A percentile compares a stretch with the other conserved stretches of the same genome.
These are phyloP conservation scores for Etheostoma perlongum DNA, from an alignment of 2,797 vertebrate species.

Conservation along the genomic window DNA sequence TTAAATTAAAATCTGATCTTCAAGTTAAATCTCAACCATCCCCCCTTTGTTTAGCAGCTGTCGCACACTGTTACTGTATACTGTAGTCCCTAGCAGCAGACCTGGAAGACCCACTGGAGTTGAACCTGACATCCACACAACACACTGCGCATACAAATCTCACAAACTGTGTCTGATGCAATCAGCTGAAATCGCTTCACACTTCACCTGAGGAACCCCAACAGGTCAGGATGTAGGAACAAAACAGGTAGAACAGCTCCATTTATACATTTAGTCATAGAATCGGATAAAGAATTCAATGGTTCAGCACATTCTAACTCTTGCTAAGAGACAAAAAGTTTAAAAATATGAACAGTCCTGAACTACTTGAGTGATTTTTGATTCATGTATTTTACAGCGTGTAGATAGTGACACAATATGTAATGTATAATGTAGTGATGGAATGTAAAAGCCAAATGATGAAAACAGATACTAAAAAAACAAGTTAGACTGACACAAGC, in stretches of 20 bases:
- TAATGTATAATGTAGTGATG: background rate
- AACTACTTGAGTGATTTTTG: background rate
- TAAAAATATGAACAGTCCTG: background rate
- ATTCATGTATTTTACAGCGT: background rate
- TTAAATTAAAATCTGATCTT: background rate
- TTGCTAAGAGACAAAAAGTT: background rate
- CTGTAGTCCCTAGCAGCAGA: slow-evolving; percentile 8
- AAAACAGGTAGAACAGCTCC: background rate
- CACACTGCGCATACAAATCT: slow-evolving; percentile 28
- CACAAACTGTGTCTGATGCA: slow-evolving; percentile 57
- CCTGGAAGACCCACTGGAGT: background rate
- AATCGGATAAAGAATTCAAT: slow-evolving; percentile 10
- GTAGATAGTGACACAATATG: background rate
- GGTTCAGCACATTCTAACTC: background rate
- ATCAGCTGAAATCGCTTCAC: slow-evolving; percentile 62
- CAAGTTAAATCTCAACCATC: background rate
- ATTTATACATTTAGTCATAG: slow-evolving; percentile 6
- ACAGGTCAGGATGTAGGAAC: slow-evolving; percentile 25
- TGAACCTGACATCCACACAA: slow-evolving; percentile 30
- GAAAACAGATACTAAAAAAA: background rate
- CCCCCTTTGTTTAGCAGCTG: background rate
- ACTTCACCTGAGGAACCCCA: slow-evolving; percentile 27
- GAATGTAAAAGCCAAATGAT: background rate
- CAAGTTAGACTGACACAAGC: background rate
- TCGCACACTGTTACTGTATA: slow-evolving; percentile 8